Conservation (phyloP, 2,797 vertebrate species). For the Triplophysa bombifrons region DNA sequence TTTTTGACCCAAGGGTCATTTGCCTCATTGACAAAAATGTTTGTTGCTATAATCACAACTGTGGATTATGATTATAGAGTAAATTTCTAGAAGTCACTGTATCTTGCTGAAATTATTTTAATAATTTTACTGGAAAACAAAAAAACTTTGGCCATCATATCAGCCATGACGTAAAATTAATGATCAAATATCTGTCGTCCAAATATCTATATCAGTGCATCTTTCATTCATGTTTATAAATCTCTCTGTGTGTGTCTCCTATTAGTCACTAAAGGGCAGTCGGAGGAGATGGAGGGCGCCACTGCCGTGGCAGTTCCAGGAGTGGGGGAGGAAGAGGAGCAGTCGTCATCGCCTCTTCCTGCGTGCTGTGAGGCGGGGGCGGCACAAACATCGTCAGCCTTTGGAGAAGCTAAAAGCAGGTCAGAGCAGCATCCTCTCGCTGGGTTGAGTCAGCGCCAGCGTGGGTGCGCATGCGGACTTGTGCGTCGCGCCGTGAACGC, state of each 20-base stretch:
- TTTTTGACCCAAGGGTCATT: too few relatives aligned
- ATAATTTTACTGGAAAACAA: too few relatives aligned
- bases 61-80: too few relatives aligned
- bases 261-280: conserved; percentile 86
- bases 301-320: conserved; percentile 66
- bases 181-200: not conserved
- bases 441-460: conserved; percentile 43
- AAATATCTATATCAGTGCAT: conserved; percentile 11
- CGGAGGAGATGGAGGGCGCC: conserved; percentile 64
- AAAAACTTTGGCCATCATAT: too few relatives aligned
- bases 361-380: conserved; percentile 79
- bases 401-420: conserved; percentile 90
- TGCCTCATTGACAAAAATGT: too few relatives aligned
- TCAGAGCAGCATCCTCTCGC: conserved; percentile 68
- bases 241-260: conserved; percentile 46
- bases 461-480: conserved; percentile 20
- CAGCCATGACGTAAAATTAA: not conserved
- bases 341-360: conserved; percentile 77
- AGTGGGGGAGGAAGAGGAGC: conserved; percentile 75
- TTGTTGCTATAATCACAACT: too few relatives aligned
- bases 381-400: conserved; percentile 80
- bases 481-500: conserved; percentile 18
- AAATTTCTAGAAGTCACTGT: too few relatives aligned
- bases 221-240: not conserved
- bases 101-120: too few relatives aligned